Evolutionary conservation across 1,140 invertebrate genomes (phyloP).

Genomic region (Myzus persicae): DNA sequence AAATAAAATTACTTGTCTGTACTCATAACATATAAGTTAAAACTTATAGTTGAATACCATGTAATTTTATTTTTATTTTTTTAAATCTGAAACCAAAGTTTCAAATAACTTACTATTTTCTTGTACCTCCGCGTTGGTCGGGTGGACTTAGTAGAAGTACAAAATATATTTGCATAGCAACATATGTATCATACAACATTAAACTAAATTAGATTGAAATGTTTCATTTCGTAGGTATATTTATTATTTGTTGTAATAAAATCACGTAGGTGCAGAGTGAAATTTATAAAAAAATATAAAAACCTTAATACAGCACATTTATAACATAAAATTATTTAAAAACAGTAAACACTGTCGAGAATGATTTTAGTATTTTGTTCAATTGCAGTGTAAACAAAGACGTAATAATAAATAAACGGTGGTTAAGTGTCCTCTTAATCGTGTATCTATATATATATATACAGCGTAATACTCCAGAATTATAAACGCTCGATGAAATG

Average conservation of each 20-base stretch:
- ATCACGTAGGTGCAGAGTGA: not conserved
- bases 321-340: not conserved
- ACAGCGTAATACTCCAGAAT: not conserved
- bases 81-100: not conserved
- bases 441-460: not conserved
- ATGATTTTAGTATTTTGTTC: constrained; percentile 19
- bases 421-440: constrained; percentile 2
- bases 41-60: not conserved
- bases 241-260: not conserved
- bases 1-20: not conserved
- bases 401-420: not conserved
- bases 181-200: not conserved
- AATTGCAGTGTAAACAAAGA: not conserved
- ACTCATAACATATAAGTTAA: no score
- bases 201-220: not conserved
- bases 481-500: not conserved
- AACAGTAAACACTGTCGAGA: not conserved
- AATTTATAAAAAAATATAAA: not conserved
- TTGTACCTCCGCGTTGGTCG: no score
- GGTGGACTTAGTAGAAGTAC: no score
- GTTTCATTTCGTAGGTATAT: not conserved
- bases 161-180: not conserved
- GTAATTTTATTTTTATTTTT: not conserved
- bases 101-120: not conserved
- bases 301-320: not conserved